phyloP scores from a whole-genome alignment of 2,797 vertebrate genomes.

The Eremophila alpestris region DNA sequence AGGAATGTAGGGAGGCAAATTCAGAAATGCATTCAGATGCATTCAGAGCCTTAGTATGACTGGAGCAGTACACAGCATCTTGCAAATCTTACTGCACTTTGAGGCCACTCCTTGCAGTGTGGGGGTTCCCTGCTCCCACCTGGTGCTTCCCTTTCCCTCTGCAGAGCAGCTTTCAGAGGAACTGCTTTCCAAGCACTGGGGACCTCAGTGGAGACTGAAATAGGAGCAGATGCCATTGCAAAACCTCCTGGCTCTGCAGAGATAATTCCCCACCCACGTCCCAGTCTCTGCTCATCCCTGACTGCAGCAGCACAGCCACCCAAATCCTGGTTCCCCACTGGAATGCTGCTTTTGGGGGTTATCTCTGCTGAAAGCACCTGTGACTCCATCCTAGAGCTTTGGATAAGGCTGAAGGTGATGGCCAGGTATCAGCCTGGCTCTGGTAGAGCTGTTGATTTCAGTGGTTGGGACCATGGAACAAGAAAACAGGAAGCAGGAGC shows the following conservation, averaged over 20 bases:
- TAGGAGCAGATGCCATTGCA: slow-evolving; percentile 20
- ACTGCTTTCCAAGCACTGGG: background rate
- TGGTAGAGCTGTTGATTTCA: background rate
- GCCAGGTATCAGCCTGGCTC: background rate
- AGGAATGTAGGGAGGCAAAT: background rate
- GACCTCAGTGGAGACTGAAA: background rate
- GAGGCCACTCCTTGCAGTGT: background rate
- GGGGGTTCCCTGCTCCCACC: background rate
- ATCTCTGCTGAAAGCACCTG: background rate
- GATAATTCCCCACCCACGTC: background rate
- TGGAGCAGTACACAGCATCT: rapidly evolving
- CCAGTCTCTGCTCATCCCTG: background rate
- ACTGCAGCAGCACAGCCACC: background rate
- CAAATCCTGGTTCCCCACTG: background rate
- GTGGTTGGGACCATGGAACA: background rate
- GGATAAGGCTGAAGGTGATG: background rate
- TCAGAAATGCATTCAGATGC: slow-evolving; percentile 1
- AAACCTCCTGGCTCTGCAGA: background rate
- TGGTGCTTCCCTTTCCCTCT: background rate
- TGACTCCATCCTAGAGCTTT: background rate
- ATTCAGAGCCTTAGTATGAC: background rate
- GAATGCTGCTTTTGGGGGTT: background rate
- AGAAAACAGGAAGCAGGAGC: slow-evolving; percentile 23
- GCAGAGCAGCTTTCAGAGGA: background rate
- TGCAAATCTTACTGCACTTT: background rate